phyloP scores from a whole-genome alignment of 1,140 invertebrate species.

The Zaprionus ghesquierei region DNA sequence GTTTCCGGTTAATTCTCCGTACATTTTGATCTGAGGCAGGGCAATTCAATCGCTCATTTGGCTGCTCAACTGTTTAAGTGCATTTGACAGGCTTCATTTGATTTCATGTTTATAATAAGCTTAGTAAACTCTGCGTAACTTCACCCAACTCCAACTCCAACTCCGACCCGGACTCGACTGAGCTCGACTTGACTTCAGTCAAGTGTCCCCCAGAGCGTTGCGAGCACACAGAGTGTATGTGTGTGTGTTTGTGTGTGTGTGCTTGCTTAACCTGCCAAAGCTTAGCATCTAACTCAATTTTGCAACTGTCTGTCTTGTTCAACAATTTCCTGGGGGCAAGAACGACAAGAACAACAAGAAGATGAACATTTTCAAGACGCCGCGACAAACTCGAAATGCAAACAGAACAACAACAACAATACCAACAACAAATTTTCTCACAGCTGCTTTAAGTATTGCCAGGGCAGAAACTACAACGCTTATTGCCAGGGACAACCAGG shows the following conservation, averaged over 20 bases:
- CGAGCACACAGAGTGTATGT: not conserved
- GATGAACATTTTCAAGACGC: conserved; percentile 42
- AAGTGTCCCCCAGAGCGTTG: conserved; percentile 15
- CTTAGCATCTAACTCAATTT: conserved; percentile 75
- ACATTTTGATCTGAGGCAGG: conserved; percentile 43
- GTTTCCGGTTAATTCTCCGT: conserved; percentile 41
- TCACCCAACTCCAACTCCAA: not conserved
- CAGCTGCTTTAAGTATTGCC: conserved; percentile 33
- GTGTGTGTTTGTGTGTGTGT: not conserved
- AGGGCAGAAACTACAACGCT: conserved; percentile 4
- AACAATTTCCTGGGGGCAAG: conserved; percentile 46
- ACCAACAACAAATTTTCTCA: too few species aligned
- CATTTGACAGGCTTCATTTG: conserved; percentile 78
- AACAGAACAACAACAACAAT: conserved; percentile 52
- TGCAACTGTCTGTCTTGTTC: conserved; percentile 51
- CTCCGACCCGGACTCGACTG: conserved; percentile 4
- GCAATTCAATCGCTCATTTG: conserved; percentile 59
- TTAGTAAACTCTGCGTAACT: conserved; percentile 45
- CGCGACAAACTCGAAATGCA: conserved; percentile 52
- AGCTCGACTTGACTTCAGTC: conserved; percentile 14
- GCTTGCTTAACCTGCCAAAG: conserved; percentile 46
- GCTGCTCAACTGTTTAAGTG: conserved; percentile 62
- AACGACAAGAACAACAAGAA: conserved; percentile 32
- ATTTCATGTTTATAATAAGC: conserved; percentile 72
- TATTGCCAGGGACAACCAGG: conserved; percentile 30